Percentiles rank a stretch among this genome's conserved stretches.
Evolutionary conservation across 2,113 vertebrate species (phyloP).

Genomic region (Zosterops japonicus): DNA sequence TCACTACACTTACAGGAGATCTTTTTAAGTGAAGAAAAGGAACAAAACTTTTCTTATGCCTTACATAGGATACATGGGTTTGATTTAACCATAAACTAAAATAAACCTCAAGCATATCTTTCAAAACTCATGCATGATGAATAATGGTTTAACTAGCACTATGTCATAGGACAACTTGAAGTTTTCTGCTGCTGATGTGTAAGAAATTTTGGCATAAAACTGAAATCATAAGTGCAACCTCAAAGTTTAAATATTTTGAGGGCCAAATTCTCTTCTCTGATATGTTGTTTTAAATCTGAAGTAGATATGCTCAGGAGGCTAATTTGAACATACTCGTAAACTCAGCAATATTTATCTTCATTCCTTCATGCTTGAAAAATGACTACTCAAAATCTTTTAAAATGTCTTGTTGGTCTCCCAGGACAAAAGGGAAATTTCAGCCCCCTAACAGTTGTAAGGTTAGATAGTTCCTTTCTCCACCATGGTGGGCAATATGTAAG

Average conservation of each 20-base stretch:
- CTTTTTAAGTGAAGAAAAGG: neutral
- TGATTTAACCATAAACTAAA: neutral
- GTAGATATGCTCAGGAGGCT: slow-evolving; percentile 18
- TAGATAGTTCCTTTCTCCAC: neutral
- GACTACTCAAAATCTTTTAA: slow-evolving; percentile 6
- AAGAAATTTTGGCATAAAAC: slow-evolving; percentile 20
- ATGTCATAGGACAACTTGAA: neutral
- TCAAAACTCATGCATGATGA: neutral
- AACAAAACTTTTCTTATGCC: neutral
- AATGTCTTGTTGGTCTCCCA: neutral
- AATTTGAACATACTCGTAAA: neutral
- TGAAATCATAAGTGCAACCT: neutral
- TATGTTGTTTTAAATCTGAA: slow-evolving; percentile 35
- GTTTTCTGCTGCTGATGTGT: neutral
- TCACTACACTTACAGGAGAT: neutral
- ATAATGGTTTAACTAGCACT: neutral
- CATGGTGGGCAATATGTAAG: neutral
- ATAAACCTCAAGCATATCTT: neutral
- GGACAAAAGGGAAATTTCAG: slow-evolving; percentile 19
- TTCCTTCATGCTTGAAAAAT: slow-evolving; percentile 1
- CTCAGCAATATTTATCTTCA: slow-evolving; percentile 28
- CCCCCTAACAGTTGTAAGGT: neutral
- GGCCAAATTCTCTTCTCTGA: neutral
- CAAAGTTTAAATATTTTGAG: neutral
- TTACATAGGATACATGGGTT: neutral